A percentile compares a stretch with the other conserved stretches of the same genome.
Conservation (phyloP, 2,113 vertebrate genomes). For the Podarcis raffonei region DNA sequence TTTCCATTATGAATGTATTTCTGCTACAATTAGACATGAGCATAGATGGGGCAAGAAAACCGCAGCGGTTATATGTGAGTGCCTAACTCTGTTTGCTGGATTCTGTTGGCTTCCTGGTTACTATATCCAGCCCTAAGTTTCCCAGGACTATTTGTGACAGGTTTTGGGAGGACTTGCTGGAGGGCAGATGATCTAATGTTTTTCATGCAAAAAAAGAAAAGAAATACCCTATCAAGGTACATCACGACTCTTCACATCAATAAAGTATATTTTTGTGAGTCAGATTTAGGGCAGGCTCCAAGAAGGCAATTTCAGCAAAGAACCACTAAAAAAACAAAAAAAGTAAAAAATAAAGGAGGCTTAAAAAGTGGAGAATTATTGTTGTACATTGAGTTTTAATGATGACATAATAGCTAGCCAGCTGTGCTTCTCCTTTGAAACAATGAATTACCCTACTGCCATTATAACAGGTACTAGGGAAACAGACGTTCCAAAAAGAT, state of each 20-base stretch:
- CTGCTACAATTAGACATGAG: background rate
- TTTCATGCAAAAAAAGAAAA: too few species aligned
- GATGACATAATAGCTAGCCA: slow-evolving; percentile 49
- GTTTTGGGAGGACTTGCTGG: background rate
- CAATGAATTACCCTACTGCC: slow-evolving; percentile 44
- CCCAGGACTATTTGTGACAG: background rate
- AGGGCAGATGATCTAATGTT: background rate
- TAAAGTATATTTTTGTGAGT: background rate
- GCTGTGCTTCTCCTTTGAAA: slow-evolving; percentile 42
- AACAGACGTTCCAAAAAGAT: background rate
- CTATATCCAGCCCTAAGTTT: background rate
- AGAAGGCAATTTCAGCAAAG: background rate
- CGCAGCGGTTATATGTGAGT: background rate
- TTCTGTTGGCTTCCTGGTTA: background rate
- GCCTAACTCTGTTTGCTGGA: background rate
- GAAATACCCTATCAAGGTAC: background rate
- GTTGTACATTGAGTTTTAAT: slow-evolving; percentile 31
- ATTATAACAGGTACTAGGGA: background rate
- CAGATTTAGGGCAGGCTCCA: background rate
- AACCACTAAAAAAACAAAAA: background rate
- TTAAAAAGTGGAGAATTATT: background rate
- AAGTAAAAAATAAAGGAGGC: background rate
- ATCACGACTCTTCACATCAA: background rate
- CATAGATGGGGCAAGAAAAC: background rate
- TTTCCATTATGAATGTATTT: background rate